Evolutionary conservation across 2,888 invertebrate genomes (phyloP).

Genomic region (Papilio gigon): DNA sequence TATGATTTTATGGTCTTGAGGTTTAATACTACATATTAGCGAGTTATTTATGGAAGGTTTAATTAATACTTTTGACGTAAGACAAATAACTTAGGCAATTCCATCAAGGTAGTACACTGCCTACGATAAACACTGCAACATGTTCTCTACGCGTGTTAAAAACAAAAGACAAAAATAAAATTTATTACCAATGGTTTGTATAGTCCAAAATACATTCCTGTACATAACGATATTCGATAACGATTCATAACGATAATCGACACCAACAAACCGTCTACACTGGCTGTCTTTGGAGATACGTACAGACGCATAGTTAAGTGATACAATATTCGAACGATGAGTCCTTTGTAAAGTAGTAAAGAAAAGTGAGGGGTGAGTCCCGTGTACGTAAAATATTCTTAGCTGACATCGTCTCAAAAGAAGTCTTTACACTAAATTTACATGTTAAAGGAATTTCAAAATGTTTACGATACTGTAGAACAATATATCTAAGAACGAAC

Average conservation of each 20-base stretch:
- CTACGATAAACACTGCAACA: not conserved
- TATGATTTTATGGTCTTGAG: constrained; percentile 52
- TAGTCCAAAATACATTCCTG: no score
- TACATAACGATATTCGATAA: no score
- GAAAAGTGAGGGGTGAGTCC: no score
- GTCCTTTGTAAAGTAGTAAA: not conserved
- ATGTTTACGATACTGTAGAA: not conserved
- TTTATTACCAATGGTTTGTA: no score
- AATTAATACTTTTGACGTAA: constrained; percentile 13
- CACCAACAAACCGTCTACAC: no score
- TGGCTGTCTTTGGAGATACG: no score
- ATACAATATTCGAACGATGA: not conserved
- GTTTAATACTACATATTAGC: constrained; percentile 41
- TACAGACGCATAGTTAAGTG: no score
- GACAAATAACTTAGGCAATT: constrained; percentile 4
- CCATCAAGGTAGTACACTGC: not conserved
- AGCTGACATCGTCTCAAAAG: not conserved
- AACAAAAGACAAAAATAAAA: no score
- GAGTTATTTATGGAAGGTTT: constrained; percentile 34
- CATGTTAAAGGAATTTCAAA: constrained; percentile 11
- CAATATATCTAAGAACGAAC: not conserved
- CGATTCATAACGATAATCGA: no score
- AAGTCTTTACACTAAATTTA: constrained; percentile 6
- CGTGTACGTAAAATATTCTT: not conserved
- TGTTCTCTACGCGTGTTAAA: not conserved